These are phyloP conservation scores for Microcebus tavaratra DNA, from an alignment of 2,113 vertebrate species.

Conservation along the genomic window DNA sequence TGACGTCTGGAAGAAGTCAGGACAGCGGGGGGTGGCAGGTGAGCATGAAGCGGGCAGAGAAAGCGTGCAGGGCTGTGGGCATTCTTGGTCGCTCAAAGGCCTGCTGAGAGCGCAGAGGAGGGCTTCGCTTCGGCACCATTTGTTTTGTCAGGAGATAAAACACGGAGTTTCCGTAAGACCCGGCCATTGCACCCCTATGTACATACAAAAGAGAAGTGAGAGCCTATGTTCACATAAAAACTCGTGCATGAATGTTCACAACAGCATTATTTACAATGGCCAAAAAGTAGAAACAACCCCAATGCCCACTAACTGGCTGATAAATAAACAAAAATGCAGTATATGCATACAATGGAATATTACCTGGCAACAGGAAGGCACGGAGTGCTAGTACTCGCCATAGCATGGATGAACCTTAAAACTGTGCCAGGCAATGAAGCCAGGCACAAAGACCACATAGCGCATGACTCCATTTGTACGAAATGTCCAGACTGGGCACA, in stretches of 20 bases:
- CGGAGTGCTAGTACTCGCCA: fast-evolving
- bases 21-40: neutral
- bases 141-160: too few species aligned
- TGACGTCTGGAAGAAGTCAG: neutral
- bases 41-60: too few species aligned
- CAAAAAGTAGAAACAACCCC: too few species aligned
- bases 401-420: fast-evolving
- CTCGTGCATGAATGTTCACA: too few species aligned
- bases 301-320: too few species aligned
- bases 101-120: fast-evolving
- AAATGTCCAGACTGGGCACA: too few species aligned
- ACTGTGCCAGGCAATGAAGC: neutral
- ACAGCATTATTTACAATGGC: too few species aligned
- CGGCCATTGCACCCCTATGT: too few species aligned
- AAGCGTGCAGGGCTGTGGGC: fast-evolving
- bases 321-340: too few species aligned
- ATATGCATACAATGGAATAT: fast-evolving
- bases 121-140: neutral
- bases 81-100: fast-evolving
- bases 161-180: too few species aligned
- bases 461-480: fast-evolving
- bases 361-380: neutral
- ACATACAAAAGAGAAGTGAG: too few species aligned
- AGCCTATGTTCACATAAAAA: too few species aligned
- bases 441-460: neutral